Conservation (phyloP, 2,888 invertebrate genomes). For the Chaetogeoica ovagalla region DNA sequence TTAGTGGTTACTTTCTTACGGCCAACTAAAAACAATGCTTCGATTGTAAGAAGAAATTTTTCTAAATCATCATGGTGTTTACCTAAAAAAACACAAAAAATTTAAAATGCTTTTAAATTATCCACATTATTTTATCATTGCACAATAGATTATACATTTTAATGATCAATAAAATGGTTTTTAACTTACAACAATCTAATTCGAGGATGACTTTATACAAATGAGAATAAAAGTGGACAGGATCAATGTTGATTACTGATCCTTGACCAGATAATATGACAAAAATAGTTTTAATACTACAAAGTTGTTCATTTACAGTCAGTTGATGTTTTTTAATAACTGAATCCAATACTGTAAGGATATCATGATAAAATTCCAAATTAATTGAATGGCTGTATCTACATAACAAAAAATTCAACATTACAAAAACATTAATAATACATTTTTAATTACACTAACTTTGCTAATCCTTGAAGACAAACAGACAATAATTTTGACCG, state of each 20-base stretch:
- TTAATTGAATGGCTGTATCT: constrained; percentile 96
- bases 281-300: constrained; percentile 88
- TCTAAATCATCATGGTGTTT: constrained; percentile 66
- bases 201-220: constrained; percentile 73
- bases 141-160: not conserved
- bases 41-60: constrained; percentile 72
- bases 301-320: constrained; percentile 71
- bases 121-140: not conserved
- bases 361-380: constrained; percentile 92
- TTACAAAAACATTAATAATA: constrained; percentile 2
- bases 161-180: not conserved
- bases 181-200: constrained; percentile 68
- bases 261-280: constrained; percentile 88
- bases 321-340: constrained; percentile 68
- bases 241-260: constrained; percentile 86
- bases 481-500: constrained; percentile 76
- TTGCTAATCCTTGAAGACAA: constrained; percentile 87
- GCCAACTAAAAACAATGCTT: constrained; percentile 71
- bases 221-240: constrained; percentile 81
- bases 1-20: constrained; percentile 77
- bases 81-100: constrained; percentile 57
- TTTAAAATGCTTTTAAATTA: constrained; percentile 17
- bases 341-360: constrained; percentile 77
- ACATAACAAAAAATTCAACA: constrained; percentile 55
- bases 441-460: constrained; percentile 65